These are phyloP conservation scores for Muscicapa comitata DNA, from an alignment of 2,797 vertebrate genomes.

Conservation along the genomic window DNA sequence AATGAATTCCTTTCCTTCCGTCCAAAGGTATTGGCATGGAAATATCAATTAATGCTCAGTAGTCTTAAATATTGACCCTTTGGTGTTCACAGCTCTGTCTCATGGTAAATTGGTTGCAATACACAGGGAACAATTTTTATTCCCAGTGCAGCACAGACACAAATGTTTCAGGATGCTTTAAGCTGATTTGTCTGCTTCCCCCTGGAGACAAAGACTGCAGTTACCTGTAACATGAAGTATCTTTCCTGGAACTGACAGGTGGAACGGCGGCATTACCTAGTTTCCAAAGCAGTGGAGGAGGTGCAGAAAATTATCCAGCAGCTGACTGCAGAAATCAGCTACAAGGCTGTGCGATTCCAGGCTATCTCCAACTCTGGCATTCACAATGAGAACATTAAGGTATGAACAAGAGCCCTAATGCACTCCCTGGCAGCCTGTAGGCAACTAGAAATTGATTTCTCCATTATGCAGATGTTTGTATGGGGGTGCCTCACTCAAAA, in stretches of 20 bases:
- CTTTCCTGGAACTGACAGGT: constrained; percentile 66
- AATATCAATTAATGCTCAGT: not conserved
- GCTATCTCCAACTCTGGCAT: constrained; percentile 77
- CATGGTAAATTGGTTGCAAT: not conserved
- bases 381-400: constrained; percentile 81
- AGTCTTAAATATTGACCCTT: not conserved
- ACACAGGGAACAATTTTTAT: not conserved
- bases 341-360: constrained; percentile 79
- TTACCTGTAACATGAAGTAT: not conserved
- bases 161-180: not conserved
- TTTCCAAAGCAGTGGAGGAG: constrained; percentile 78
- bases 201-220: not conserved
- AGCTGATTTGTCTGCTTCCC: not conserved
- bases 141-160: not conserved
- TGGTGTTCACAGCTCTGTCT: not conserved
- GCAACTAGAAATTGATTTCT: not conserved
- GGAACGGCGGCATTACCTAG: constrained; percentile 66
- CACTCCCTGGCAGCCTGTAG: not conserved
- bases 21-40: not conserved
- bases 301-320: constrained; percentile 75
- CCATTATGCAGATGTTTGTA: not conserved
- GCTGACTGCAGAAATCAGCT: constrained; percentile 82
- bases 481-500: not conserved
- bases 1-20: not conserved
- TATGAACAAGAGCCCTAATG: not conserved